phyloP scores from a whole-genome alignment of 2,797 vertebrate genomes.

The Onychomys arenicola region DNA sequence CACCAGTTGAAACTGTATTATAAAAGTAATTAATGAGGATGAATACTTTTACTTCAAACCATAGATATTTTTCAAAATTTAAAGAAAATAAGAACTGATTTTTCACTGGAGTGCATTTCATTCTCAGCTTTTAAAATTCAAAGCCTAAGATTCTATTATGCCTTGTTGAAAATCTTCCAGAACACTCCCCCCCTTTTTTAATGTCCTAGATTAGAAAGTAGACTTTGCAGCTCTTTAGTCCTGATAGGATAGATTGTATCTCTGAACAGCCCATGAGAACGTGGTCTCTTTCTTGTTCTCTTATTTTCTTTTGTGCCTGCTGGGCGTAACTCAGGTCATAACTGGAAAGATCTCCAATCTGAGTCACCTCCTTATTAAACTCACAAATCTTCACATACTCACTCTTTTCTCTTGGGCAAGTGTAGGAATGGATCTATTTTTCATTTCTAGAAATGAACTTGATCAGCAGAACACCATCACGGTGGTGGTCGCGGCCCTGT shows the following conservation, averaged over 20 bases:
- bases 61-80: slow-evolving; percentile 44
- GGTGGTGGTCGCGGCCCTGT: not conserved
- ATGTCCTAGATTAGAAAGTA: not conserved
- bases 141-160: slow-evolving; percentile 15
- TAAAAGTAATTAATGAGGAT: slow-evolving; percentile 35
- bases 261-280: not conserved
- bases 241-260: not conserved
- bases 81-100: not conserved
- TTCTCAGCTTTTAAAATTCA: slow-evolving; percentile 52
- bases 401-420: slow-evolving; percentile 34
- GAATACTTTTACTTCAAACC: slow-evolving; percentile 39
- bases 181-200: not conserved
- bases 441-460: slow-evolving; percentile 55
- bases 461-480: not conserved
- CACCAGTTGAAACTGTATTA: slow-evolving; percentile 20
- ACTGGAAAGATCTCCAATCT: slow-evolving; percentile 45
- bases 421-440: slow-evolving; percentile 36
- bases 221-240: not conserved
- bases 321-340: not conserved
- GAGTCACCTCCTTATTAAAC: slow-evolving; percentile 57
- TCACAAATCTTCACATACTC: slow-evolving; percentile 41
- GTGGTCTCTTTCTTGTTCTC: not conserved
- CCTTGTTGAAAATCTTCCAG: slow-evolving; percentile 24
- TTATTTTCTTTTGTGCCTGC: not conserved
- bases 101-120: not conserved